Percentiles rank a stretch among this genome's conserved stretches.
phyloP scores from a whole-genome alignment of 2,113 vertebrate genomes.

The Pangasianodon gigas region DNA sequence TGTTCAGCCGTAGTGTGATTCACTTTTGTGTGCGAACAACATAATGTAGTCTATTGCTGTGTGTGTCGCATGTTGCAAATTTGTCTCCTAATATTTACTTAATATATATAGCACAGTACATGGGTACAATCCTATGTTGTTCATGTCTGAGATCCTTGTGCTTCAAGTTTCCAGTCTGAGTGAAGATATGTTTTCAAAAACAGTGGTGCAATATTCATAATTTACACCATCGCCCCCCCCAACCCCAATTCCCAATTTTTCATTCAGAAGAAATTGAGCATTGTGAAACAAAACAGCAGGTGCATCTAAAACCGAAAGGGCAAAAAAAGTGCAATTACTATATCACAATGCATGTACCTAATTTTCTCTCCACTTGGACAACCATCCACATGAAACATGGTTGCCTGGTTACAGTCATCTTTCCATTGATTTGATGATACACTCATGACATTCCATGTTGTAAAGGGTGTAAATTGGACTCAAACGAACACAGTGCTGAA shows the following conservation, averaged over 20 bases:
- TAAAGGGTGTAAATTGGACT: slow-evolving; percentile 38
- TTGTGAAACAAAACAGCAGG: slow-evolving; percentile 47
- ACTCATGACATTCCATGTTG: slow-evolving; percentile 50
- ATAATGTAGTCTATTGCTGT: neutral
- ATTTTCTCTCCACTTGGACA: slow-evolving; percentile 50
- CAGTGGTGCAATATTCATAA: neutral
- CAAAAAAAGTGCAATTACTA: slow-evolving; percentile 48
- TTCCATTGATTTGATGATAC: slow-evolving; percentile 57
- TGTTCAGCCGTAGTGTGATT: neutral
- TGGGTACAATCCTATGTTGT: neutral
- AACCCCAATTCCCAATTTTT: neutral
- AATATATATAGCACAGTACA: neutral
- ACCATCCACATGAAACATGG: slow-evolving; percentile 36
- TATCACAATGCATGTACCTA: slow-evolving; percentile 46
- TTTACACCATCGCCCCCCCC: neutral
- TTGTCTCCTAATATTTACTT: neutral
- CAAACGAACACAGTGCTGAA: slow-evolving; percentile 33
- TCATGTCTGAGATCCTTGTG: neutral
- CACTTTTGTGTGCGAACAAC: neutral
- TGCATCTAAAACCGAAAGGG: slow-evolving; percentile 41
- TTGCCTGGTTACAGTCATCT: slow-evolving; percentile 62
- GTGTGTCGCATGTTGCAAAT: neutral
- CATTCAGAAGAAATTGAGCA: slow-evolving; percentile 32
- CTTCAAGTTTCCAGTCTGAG: neutral
- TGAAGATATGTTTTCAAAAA: neutral